Evolutionary conservation across 2,888 invertebrate species (phyloP).

Genomic region (Caenorhabditis sp.): DNA sequence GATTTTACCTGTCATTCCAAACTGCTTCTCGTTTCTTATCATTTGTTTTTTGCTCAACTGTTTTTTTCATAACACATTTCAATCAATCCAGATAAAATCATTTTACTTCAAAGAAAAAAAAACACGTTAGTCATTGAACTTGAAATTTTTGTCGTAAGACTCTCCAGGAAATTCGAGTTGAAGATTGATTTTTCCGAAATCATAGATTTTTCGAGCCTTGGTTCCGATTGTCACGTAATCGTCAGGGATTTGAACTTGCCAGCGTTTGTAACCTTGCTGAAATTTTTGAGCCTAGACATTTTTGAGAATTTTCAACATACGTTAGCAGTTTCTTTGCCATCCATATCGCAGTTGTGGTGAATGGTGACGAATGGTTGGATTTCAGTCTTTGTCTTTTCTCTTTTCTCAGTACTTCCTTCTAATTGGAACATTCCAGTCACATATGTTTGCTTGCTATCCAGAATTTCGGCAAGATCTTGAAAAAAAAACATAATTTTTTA

Average conservation of each 20-base stretch:
- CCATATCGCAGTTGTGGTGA: slow-evolving; percentile 44
- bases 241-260: slow-evolving; percentile 43
- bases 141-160: slow-evolving; percentile 39
- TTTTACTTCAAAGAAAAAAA: slow-evolving; percentile 1
- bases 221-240: slow-evolving; percentile 49
- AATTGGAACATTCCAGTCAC: slow-evolving; percentile 50
- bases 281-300: slow-evolving; percentile 4
- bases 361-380: slow-evolving; percentile 47
- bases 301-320: slow-evolving; percentile 5
- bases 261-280: slow-evolving; percentile 46
- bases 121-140: slow-evolving; percentile 25
- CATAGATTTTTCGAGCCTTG: slow-evolving; percentile 44
- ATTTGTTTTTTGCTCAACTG: no score
- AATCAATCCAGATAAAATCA: no score
- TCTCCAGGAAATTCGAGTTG: slow-evolving; percentile 46
- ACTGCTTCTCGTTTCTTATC: no score
- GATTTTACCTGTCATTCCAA: no score
- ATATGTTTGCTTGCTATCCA: slow-evolving; percentile 41
- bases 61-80: no score
- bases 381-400: slow-evolving; percentile 39
- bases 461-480: slow-evolving; percentile 42
- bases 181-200: slow-evolving; percentile 48
- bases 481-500: neutral
- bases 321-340: slow-evolving; percentile 41
- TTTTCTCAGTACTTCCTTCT: slow-evolving; percentile 45